Percentiles rank a stretch among this genome's conserved stretches.
Conservation (phyloP, 2,888 invertebrate species). For the Sylvicola cinctus region DNA sequence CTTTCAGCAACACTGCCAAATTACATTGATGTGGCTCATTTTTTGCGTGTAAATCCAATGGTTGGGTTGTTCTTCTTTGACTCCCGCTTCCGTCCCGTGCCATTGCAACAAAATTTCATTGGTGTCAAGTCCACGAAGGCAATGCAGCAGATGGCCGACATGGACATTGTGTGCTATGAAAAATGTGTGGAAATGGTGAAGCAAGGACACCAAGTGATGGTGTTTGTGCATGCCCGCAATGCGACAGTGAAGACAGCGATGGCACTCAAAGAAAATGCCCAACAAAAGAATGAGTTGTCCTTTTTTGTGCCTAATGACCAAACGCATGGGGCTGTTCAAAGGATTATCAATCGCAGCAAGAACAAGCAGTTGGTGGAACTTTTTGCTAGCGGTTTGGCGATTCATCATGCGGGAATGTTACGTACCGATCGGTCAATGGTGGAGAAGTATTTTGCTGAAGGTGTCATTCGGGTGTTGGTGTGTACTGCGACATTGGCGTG, state of each 20-base stretch:
- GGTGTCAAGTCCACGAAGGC: conserved; percentile 53
- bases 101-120: conserved; percentile 76
- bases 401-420: conserved; percentile 93
- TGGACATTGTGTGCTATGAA: conserved; percentile 86
- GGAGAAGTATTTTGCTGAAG: conserved; percentile 78
- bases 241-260: conserved; percentile 82
- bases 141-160: conserved; percentile 42
- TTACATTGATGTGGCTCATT: conserved; percentile 88
- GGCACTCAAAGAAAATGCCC: conserved; percentile 61
- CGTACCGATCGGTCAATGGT: conserved; percentile 71
- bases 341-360: conserved; percentile 45
- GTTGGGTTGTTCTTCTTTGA: conserved; percentile 89
- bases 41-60: conserved; percentile 81
- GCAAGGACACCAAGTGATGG: conserved; percentile 87
- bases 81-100: conserved; percentile 85
- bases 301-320: conserved; percentile 46
- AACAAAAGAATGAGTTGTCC: conserved; percentile 47
- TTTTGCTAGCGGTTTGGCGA: conserved; percentile 70
- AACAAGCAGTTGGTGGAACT: conserved; percentile 70
- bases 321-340: conserved; percentile 43
- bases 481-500: conserved; percentile 98
- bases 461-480: conserved; percentile 70
- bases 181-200: conserved; percentile 72
- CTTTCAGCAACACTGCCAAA: conserved; percentile 95
- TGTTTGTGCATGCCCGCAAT: conserved; percentile 95